Conservation (phyloP, 2,113 vertebrate species). For the Tretioscincus oriximinensis region DNA sequence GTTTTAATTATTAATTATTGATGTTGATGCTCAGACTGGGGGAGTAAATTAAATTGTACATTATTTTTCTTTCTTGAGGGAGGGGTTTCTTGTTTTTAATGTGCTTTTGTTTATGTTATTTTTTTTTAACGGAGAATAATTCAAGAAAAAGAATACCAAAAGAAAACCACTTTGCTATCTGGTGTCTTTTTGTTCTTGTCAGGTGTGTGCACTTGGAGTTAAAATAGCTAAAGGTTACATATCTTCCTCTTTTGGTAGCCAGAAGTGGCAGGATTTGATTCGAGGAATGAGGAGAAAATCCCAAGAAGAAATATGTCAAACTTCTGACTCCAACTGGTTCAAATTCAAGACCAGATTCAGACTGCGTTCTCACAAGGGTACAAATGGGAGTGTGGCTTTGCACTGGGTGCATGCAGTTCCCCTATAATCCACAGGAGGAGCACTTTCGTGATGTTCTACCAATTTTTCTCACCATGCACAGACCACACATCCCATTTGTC, state of each 20-base stretch:
- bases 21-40: constrained; percentile 39
- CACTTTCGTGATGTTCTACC: too few relatives aligned
- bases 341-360: too few relatives aligned
- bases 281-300: neutral
- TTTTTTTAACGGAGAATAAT: constrained; percentile 29
- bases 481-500: too few relatives aligned
- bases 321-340: too few relatives aligned
- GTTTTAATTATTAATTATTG: constrained; percentile 38
- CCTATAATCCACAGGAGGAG: too few relatives aligned
- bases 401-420: too few relatives aligned
- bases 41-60: constrained; percentile 56
- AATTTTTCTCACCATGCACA: too few relatives aligned
- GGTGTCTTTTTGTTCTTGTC: neutral
- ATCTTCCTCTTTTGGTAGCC: neutral
- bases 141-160: constrained; percentile 10
- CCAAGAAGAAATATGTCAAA: too few relatives aligned
- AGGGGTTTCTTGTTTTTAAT: constrained; percentile 20
- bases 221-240: neutral
- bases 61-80: constrained; percentile 17
- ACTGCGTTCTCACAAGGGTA: too few relatives aligned
- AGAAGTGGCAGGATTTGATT: neutral
- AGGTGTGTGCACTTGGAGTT: too few relatives aligned
- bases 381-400: too few relatives aligned
- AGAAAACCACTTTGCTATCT: neutral
- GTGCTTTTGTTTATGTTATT: constrained; percentile 26